Evolutionary conservation across 1,140 invertebrate genomes (phyloP), one percentile per base, ranked within the genome.

Genomic region (Augochlora pura): DNA sequence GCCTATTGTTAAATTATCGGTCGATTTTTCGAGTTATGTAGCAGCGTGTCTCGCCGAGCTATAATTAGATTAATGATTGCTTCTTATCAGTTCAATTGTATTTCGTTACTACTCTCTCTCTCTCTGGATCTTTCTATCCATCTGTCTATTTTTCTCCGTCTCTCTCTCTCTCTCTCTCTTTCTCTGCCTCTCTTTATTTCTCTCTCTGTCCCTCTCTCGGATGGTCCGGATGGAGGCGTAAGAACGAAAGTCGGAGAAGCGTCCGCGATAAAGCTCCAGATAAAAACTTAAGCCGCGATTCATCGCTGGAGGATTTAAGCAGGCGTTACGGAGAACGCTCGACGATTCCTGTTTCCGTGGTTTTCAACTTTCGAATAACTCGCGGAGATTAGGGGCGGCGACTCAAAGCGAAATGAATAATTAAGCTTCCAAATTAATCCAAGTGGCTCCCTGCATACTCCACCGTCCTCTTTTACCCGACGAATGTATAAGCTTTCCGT

Each of bases 281-380:
- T 62, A 62, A 62, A 62, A 62, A 73, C 39, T 46, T 46, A 32
- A 46, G 18, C 25, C 5, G 21, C 27, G 8, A 32, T 16, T 25
- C 16, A 65, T 65, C 42, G 39, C 25, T 3, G 46, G 25, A 21
- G 23, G 52, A 71, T 23, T 39, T 71, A 6, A 52, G 54, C 54
- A 21, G 54, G 54, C 18, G 54, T 57, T 57, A n/a, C n/a, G 21
- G 25, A 16, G 60, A 46, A 46, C 42, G 25, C 42, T 27, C 25
- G 39, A 27, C 4, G 12, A 64, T 32, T 32, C 27, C 46, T 23
- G 25, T 49, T 57, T 27, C 25, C 57, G 57, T 8, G n/a, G 27
- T 54, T 52, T 62, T 62, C 59, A 52, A 23, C 16, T 52, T 66
- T 52, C n/a, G 21, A 54, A 74, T 65, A 73, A 66, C 46, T 74